Base-by-base conservation (phyloP, 1,140 invertebrate species). In the Semibalanus balanoides region DNA sequence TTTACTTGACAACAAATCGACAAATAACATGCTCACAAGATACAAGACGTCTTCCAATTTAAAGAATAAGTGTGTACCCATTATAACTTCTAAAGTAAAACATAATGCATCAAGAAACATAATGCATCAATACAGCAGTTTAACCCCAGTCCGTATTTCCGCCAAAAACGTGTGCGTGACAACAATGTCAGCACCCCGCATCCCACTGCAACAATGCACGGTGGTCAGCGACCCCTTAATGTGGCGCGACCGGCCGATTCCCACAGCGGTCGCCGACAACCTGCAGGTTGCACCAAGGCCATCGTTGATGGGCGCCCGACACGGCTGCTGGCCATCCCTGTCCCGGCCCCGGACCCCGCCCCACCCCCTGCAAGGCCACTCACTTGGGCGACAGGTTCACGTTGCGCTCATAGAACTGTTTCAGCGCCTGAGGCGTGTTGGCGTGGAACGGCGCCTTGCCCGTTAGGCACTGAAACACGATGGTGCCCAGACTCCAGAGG, bases 361-460 rank as follows among this genome's bases (percentile, higher is more conserved):
- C 35, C 5, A 17, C 35, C 35, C 35, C 5, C 35, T 17, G 35
- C 35, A 17, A 5, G 35, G 5, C 35, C 35, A 40, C 89, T 87
- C 88, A 97, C 94, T 95, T 96, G 79, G 97, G 97, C 76, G 92
- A 89, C 76, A 99, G 87, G 84, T 97, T 94, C n/a, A 90, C 88
- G 85, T 96, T 97, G 83, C 95, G 95, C 83, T 99, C 97, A 83
- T 99, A 99, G 84, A 94, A 98, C 79, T 91, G 89, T 85, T 98
- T 99, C 30, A 99, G 87, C 77, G 96, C 95, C 83, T 98, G 96
- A n/a, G 98, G 98, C 64, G 95, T 98, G 80, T 94, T 92, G 69
- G 97, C 97, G 85, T 96, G 92, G 85, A 99, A 99, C 70, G 98
- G 97, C 74, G 97, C 97, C 84, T 96, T 97, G 72, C 97, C 97